Base-by-base conservation (phyloP, 2,113 vertebrate genomes). In the Pelusios castaneus region DNA sequence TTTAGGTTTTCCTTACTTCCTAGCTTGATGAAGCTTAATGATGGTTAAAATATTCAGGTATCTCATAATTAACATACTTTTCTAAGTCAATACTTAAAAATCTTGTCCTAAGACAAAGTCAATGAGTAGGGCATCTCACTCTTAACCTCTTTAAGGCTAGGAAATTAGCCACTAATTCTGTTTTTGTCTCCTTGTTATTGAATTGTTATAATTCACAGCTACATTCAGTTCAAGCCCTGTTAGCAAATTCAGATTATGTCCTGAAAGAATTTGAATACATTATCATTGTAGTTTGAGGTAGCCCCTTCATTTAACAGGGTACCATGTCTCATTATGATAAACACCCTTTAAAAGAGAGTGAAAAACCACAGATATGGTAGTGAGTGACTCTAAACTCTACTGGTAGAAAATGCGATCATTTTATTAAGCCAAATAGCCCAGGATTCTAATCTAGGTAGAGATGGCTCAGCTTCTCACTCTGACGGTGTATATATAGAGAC, bases 111-210 rank as follows among this genome's bases (percentile, higher is more conserved):
- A 58, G 52, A 43, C 10, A 27, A 10, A 60, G 5, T 27, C 9
- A 60, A 1, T 10, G 67, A 27, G 14, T 86, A 9, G 78, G 31
- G 10, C 43, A 87, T 25, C 31, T 91, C 43, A 2, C 31, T 91
- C 52, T 87, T 56, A 87, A 89, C 41, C 19, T 87, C 73, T 24
- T 38, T 80, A 80, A 78, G 6, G 76, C 12, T 52, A 16, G 41
- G 19, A 92, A 84, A 43, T 51, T 43, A 70, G 29, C 78, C 78
- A 88, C 89, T 95, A 87, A 88, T 56, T 89, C 58, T 89, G 89
- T 88, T 52, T 93, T 92, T 73, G n/a, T 67, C 91, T 89, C 63
- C 45, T 49, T n/a, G n/a, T n/a, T n/a, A n/a, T n/a, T n/a, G n/a
- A n/a, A n/a, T n/a, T n/a, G 17, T 78, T 90, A 55, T 92, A 92